Evolutionary conservation across 64 coral and sea anemone genomes (phyloP), one percentile per base, ranked within the genome.

Genomic region (Orbicella faveolata): DNA sequence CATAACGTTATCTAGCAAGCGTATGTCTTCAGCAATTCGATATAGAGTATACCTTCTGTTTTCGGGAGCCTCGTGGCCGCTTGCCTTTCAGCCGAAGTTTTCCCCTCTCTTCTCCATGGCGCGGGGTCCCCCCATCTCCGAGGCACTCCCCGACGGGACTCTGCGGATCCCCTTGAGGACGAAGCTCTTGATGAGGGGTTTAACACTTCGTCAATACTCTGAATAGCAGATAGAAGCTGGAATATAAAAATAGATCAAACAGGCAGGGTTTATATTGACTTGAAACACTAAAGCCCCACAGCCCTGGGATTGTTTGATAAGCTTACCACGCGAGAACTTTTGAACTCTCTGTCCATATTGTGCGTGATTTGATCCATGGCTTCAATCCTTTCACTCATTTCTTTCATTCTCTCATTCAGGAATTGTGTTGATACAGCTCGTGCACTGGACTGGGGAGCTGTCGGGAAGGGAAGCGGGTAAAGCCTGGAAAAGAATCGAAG

Each of bases 291-390:
- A 48, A 48, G 7, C 44, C 30, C 30, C 30, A 30, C 30, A 30
- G 30, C 30, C 30, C 30, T 30, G 3, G 5, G n/a, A 70, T 9
- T 26, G 25, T 19, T 8, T 68, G 6, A 70, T 72, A 52, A 23
- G 9, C 90, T 87, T 79, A 92, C 90, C 23, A 92, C 84, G 16
- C 86, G 75, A 6, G 90, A 92, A 53, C 90, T 92, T 35, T 92
- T 78, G 55, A 92, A 92, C 18, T 92, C 90, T 79, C 83, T 87
- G 41, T 92, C 90, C 83, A 92, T 92, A 21, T 92, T 92, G 4
- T 92, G 75, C 25, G 90, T 87, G 53, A 92, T 87, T 72, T 88
- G 83, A 66, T 92, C 90, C 48, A 92, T 92, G 11, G 63, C 84
- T 21, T 92, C 90, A 80, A 92, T 65, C 23, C 78, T 36, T 30